Percentiles rank a stretch among this genome's conserved stretches.
These are phyloP conservation scores for Lordiphosa andalusiaca DNA, from an alignment of 2,888 invertebrate genomes.

Conservation along the genomic window DNA sequence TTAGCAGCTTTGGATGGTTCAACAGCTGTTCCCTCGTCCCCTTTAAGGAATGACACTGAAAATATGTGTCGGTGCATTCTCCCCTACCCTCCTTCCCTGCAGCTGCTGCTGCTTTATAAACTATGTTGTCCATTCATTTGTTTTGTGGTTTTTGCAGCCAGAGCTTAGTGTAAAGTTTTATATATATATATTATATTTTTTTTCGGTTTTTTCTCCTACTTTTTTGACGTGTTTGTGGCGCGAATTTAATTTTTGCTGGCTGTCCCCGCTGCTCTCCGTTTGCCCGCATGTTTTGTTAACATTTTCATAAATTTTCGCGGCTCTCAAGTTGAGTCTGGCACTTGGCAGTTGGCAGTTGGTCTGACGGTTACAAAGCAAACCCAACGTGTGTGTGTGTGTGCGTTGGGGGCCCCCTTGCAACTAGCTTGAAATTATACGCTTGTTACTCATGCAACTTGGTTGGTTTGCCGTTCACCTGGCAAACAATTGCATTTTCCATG, in stretches of 20 bases:
- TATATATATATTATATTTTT: neutral
- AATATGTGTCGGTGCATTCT: slow-evolving; percentile 49
- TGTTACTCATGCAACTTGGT: slow-evolving; percentile 66
- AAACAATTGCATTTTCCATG: slow-evolving; percentile 9
- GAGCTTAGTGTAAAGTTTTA: slow-evolving; percentile 44
- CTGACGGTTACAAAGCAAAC: neutral
- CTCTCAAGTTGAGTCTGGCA: slow-evolving; percentile 20
- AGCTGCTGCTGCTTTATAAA: slow-evolving; percentile 43
- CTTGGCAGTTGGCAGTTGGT: slow-evolving; percentile 7
- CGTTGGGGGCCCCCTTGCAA: neutral
- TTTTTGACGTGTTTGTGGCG: slow-evolving; percentile 27
- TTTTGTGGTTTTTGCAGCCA: slow-evolving; percentile 54
- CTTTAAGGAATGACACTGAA: slow-evolving; percentile 57
- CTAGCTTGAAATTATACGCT: slow-evolving; percentile 52
- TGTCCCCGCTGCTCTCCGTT: neutral
- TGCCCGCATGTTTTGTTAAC: slow-evolving; percentile 50
- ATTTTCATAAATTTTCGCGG: slow-evolving; percentile 50
- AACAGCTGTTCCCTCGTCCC: slow-evolving; percentile 23
- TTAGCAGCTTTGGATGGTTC: slow-evolving; percentile 50
- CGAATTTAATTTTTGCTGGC: slow-evolving; percentile 56
- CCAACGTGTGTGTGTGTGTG: no score
- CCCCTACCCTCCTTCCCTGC: neutral
- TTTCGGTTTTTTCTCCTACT: neutral
- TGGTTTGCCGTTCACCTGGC: slow-evolving; percentile 34
- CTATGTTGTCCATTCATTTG: slow-evolving; percentile 61